Base-by-base conservation (phyloP, 2,113 vertebrate species). In the Camelus bactrianus region DNA sequence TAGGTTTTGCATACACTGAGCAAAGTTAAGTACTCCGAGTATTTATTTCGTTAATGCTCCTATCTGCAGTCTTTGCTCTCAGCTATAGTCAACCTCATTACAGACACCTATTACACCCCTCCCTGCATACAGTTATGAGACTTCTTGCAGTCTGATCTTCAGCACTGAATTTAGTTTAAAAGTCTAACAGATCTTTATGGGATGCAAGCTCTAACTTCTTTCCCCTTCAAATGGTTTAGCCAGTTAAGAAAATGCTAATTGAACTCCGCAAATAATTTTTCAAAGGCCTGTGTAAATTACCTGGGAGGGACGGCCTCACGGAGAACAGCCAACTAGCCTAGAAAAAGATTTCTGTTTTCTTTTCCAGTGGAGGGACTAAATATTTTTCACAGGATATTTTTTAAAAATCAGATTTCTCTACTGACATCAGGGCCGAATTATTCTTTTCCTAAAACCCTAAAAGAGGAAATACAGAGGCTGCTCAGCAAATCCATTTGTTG, bases 41-140 rank as follows among this genome's bases (percentile, higher is more conserved):
- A 8, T 97, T 79, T 97, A 92, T 97, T 97, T 98, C 95, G 96
- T 96, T 96, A 73, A 38, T 91, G n/a, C 79, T 84, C 94, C 97
- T 98, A 69, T 97, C 98, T 98, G 97, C 97, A 60, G 91, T 75
- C 98, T 98, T 98, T 98, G 98, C 98, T 98, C 93, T 97, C 72
- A 97, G 98, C 97, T 93, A 97, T 88, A 85, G 90, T 98, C 97
- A 97, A 80, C 98, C 98, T 98, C 98, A 97, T 98, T 98, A 97
- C 73, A 95, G 93, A 96, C 64, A 86, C 93, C 73, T 93, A 70
- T 76, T 96, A n/a, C 91, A 83, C 92, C 97, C 97, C 93, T 97
- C 94, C 75, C 96, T 89, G 94, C 85, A 8, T 0, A 0, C 92
- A 60, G 86, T 94, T 88, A 96, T 97, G 97, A 97, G 97, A 35